Evolutionary conservation across 2,888 invertebrate species (phyloP).

Genomic region (Acronicta alni): DNA sequence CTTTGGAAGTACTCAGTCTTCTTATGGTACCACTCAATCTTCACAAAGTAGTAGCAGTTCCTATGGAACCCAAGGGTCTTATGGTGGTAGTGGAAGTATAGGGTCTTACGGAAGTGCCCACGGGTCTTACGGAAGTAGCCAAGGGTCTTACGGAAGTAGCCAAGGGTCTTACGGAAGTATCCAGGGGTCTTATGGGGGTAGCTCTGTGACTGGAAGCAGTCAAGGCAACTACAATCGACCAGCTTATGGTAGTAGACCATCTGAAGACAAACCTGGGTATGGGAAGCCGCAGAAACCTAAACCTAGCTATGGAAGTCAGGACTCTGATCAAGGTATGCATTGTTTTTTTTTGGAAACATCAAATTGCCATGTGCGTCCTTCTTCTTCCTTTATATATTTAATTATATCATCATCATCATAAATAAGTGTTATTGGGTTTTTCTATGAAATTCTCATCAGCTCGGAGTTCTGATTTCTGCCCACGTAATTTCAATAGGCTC

Average conservation of each 20-base stretch:
- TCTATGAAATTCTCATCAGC: too few relatives aligned
- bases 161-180: conserved; percentile 5
- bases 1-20: conserved; percentile 21
- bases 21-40: conserved; percentile 16
- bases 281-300: conserved; percentile 50
- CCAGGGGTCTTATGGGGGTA: conserved; percentile 4
- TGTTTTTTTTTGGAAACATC: neutral
- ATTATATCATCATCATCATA: too few relatives aligned
- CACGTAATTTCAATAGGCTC: too few relatives aligned
- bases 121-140: conserved; percentile 17
- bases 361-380: too few relatives aligned
- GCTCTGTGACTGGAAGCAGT: neutral
- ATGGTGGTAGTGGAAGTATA: conserved; percentile 20
- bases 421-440: too few relatives aligned
- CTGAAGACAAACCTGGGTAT: conserved; percentile 30
- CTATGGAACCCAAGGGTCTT: conserved; percentile 24
- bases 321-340: conserved; percentile 25
- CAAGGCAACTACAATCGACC: conserved; percentile 42
- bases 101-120: conserved; percentile 30
- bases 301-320: conserved; percentile 43
- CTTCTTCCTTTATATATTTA: too few relatives aligned
- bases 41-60: conserved; percentile 8
- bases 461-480: too few relatives aligned
- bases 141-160: conserved; percentile 2
- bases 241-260: conserved; percentile 23